Percentiles rank a stretch among this genome's conserved stretches.
phyloP scores from a whole-genome alignment of 2,888 invertebrate genomes.

The Yponomeuta cagnagella region DNA sequence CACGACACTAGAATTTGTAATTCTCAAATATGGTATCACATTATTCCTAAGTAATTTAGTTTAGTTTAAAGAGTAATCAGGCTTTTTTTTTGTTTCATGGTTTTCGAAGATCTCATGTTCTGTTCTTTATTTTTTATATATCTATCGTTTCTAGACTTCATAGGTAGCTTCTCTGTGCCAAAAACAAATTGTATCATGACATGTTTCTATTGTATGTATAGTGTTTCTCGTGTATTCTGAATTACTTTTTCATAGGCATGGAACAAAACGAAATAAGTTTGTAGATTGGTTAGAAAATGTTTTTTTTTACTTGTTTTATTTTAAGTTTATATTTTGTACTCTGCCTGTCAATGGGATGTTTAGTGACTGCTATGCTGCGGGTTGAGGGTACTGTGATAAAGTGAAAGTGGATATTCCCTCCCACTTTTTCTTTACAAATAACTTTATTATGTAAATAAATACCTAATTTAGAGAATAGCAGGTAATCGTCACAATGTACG shows the following conservation, averaged over 20 bases:
- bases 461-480: background rate
- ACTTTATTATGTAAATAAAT: constrained; percentile 2
- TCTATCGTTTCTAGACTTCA: constrained; percentile 39
- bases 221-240: background rate
- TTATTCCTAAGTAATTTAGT: constrained; percentile 22
- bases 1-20: background rate
- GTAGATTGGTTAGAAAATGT: background rate
- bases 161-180: constrained; percentile 42
- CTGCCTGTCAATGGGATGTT: background rate
- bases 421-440: background rate
- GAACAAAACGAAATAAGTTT: background rate
- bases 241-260: background rate
- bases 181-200: constrained; percentile 61
- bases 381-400: constrained; percentile 8
- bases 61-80: constrained; percentile 23
- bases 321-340: background rate
- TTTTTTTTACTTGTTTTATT: background rate
- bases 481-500: constrained; percentile 30
- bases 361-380: background rate
- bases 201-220: constrained; percentile 45
- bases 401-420: background rate
- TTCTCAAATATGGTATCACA: constrained; percentile 20
- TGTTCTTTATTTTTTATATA: constrained; percentile 34
- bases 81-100: constrained; percentile 26
- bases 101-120: constrained; percentile 69